Percentiles rank a stretch among this genome's conserved stretches.
phyloP scores from a whole-genome alignment of 2,113 vertebrate genomes.

The Gymnocephalus cernua region DNA sequence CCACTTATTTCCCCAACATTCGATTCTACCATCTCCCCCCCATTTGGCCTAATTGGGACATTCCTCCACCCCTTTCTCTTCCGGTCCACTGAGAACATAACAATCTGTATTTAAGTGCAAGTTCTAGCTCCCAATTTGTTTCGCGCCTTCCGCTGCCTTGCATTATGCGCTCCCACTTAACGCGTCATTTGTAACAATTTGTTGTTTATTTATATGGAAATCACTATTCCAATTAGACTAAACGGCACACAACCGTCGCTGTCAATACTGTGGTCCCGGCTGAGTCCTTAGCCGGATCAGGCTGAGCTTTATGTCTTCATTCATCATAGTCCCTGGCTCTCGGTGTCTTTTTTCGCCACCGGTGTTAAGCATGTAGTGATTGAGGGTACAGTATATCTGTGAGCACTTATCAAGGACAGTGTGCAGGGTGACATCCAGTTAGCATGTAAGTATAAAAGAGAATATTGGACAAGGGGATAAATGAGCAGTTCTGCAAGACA shows the following conservation, averaged over 20 bases:
- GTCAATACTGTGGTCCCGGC: constrained; percentile 52
- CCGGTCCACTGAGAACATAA: constrained; percentile 29
- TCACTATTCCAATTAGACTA: constrained; percentile 65
- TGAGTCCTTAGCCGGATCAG: constrained; percentile 12
- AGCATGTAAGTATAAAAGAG: constrained; percentile 35
- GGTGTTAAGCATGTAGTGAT: constrained; percentile 27
- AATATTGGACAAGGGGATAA: constrained; percentile 41
- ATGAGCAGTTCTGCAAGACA: constrained; percentile 43
- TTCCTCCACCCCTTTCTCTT: constrained; percentile 9
- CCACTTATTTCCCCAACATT: background rate
- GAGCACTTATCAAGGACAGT: constrained; percentile 32
- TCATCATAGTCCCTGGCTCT: background rate
- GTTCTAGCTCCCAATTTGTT: constrained; percentile 34
- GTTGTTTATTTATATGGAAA: constrained; percentile 75
- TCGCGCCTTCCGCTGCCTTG: constrained; percentile 46
- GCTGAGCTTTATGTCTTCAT: constrained; percentile 46
- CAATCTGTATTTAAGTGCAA: constrained; percentile 30
- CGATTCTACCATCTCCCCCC: background rate
- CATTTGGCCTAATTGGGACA: constrained; percentile 36
- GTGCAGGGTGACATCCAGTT: constrained; percentile 20
- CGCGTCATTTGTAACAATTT: constrained; percentile 74
- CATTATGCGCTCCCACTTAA: constrained; percentile 55
- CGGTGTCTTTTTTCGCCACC: constrained; percentile 13
- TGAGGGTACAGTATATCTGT: background rate
- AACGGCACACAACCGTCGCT: constrained; percentile 31